Evolutionary conservation across 2,888 invertebrate species (phyloP), one percentile per base, ranked within the genome.

Genomic region (Prosopocoilus inquinatus): DNA sequence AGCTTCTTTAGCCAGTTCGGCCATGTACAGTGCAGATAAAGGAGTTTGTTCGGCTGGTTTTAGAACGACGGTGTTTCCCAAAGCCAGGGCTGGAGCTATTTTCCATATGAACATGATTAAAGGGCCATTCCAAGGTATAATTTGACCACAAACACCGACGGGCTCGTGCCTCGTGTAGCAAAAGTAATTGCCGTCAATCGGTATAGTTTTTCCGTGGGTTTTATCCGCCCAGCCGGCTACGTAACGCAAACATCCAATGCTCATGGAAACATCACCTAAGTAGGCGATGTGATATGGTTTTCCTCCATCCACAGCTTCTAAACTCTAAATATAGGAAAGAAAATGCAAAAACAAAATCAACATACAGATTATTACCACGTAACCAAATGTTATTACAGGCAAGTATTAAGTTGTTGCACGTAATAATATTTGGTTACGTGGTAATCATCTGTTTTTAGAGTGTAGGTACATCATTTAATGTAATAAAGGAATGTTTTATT

Each of bases 1-100:
- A 8, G 94, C 96, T 79, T 96, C 91, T 77, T 89, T 91, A 47
- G 82, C 77, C 49, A 98, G 81, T 65, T 93, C 87, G 0, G 95
- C 96, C 2, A 95, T 75, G 71, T 95, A 94, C 0, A 96, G 81
- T 0, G 96, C 94, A 0, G 95, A 91, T 53, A 97, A 81, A 0
- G 94, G 91, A 0, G 96, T 97, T 78, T 96, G 96, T 74, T 97
- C 96, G 0, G 97, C 96, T 0, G 96, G 92, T 76, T 97, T 97
- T 73, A 96, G 81, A 15, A 96, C 84, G 7, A 95, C 81, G 0
- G 91, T 90, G 75, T 94, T 86, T 67, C 89, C 90, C 34, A 88
- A 84, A 1, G 89, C 87, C 47, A 91, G 75, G 2, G 91, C 91
- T 0, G 91, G 90, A 8, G 63, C 75, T 36, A 97, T 80, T 79